phyloP scores from a whole-genome alignment of 2,888 invertebrate genomes.

The Troides aeacus region DNA sequence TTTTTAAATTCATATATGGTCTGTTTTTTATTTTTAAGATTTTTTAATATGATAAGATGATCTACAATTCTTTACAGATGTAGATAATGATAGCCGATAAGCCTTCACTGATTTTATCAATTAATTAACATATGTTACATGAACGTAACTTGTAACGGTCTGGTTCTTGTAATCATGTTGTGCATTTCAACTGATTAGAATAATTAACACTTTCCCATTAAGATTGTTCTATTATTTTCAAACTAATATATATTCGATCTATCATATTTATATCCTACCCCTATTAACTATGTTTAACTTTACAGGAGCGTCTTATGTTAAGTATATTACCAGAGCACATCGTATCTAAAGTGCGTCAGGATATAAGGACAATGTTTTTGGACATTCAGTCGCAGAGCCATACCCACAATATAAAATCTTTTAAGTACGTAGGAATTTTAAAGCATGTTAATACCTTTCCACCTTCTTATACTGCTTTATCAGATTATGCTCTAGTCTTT shows the following conservation, averaged over 20 bases:
- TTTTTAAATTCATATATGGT: neutral
- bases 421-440: conserved; percentile 55
- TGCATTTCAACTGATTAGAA: neutral
- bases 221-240: too few relatives aligned
- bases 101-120: conserved; percentile 14
- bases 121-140: conserved; percentile 25
- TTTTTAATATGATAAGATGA: conserved; percentile 4
- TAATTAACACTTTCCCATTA: neutral
- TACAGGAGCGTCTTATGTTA: conserved; percentile 89
- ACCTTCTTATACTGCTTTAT: neutral
- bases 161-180: neutral
- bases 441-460: neutral
- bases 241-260: too few relatives aligned
- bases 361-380: conserved; percentile 79
- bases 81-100: conserved; percentile 26
- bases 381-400: conserved; percentile 68
- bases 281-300: conserved; percentile 25
- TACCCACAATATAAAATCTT: conserved; percentile 61
- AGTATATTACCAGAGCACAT: conserved; percentile 94
- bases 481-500: conserved; percentile 1
- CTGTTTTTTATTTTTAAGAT: neutral
- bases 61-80: conserved; percentile 18
- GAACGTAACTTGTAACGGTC: conserved; percentile 7
- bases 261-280: neutral
- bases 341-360: conserved; percentile 81